Percentiles rank a stretch among this genome's conserved stretches.
Conservation (phyloP, 1,140 invertebrate genomes). For the Drosophila kepulauana region DNA sequence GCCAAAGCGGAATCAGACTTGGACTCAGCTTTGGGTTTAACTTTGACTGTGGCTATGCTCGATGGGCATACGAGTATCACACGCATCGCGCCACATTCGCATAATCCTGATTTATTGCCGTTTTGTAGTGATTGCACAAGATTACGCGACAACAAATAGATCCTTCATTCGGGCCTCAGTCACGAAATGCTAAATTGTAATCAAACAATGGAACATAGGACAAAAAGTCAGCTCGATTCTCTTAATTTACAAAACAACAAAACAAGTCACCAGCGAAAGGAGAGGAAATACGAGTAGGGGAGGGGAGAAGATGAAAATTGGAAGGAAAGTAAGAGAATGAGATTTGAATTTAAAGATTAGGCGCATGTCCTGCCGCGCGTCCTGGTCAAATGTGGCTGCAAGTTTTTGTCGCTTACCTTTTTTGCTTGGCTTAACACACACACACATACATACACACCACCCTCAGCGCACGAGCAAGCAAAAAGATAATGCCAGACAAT, state of each 20-base stretch:
- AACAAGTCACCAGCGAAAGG: not conserved
- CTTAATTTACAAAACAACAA: conserved; percentile 74
- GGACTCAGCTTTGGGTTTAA: conserved; percentile 41
- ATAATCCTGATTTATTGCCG: conserved; percentile 84
- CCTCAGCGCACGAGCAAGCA: conserved; percentile 55
- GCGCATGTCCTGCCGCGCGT: conserved; percentile 67
- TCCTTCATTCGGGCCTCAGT: conserved; percentile 79
- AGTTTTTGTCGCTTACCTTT: conserved; percentile 73
- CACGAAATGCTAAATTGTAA: conserved; percentile 83
- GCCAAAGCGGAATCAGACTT: not conserved
- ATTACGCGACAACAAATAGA: conserved; percentile 84
- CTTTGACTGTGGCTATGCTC: conserved; percentile 23
- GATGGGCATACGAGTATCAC: conserved; percentile 47
- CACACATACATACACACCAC: conserved; percentile 18
- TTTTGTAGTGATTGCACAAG: conserved; percentile 84
- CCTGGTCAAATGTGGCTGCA: conserved; percentile 76
- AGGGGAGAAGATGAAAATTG: not conserved
- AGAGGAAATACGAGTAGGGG: not conserved
- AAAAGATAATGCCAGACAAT: conserved; percentile 82
- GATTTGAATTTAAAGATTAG: conserved; percentile 84
- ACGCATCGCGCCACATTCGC: conserved; percentile 81
- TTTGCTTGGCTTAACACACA: conserved; percentile 46
- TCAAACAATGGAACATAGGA: conserved; percentile 71
- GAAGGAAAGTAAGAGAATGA: conserved; percentile 58
- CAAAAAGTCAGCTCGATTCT: conserved; percentile 55